These are phyloP conservation scores for Steatornis caripensis DNA, from an alignment of 2,113 vertebrate species.

Conservation along the genomic window DNA sequence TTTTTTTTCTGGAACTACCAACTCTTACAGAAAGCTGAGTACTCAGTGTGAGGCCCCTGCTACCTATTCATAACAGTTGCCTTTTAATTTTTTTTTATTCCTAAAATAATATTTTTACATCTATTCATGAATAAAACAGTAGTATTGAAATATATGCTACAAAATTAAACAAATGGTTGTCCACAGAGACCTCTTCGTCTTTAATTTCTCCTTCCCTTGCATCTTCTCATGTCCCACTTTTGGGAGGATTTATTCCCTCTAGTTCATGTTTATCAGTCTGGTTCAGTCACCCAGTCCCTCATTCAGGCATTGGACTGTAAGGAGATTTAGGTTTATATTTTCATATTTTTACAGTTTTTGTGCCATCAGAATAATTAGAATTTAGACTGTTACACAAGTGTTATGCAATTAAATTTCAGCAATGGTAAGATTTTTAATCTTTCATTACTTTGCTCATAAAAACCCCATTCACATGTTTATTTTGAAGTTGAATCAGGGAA, in stretches of 20 bases:
- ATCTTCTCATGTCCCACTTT: background rate
- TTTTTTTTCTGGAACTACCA: background rate
- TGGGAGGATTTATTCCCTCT: background rate
- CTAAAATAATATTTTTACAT: background rate
- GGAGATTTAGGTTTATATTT: background rate
- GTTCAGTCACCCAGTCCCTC: background rate
- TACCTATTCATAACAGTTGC: accelerated
- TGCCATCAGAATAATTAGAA: background rate
- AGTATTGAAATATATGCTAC: background rate
- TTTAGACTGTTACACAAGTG: background rate
- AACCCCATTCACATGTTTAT: background rate
- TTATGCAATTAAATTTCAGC: background rate
- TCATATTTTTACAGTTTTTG: background rate
- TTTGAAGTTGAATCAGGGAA: background rate
- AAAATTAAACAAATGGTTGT: background rate
- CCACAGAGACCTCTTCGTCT: background rate
- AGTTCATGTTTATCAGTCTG: background rate
- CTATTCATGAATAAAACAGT: background rate
- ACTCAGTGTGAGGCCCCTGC: background rate
- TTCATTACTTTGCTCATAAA: background rate
- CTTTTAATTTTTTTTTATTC: background rate
- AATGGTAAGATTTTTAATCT: background rate
- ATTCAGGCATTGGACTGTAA: background rate
- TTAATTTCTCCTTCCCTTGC: background rate
- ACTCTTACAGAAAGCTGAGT: background rate